A percentile compares a stretch with the other conserved stretches of the same genome.
phyloP scores from a whole-genome alignment of 2,797 vertebrate genomes.

The Hippocampus kuda region DNA sequence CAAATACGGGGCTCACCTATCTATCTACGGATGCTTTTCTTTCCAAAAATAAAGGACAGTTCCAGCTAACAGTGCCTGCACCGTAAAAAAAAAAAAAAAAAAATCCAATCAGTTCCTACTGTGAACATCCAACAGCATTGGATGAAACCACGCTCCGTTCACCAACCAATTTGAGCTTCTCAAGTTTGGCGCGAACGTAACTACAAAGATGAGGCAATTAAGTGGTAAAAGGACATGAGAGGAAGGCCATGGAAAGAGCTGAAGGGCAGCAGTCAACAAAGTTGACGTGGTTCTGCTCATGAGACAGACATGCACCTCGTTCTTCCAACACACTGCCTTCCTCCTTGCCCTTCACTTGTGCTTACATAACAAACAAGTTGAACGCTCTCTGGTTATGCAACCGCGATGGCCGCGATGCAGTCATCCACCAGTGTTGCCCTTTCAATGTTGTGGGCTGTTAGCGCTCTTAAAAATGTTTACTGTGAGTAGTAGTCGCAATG shows the following conservation, averaged over 20 bases:
- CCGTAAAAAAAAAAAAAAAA: too few relatives aligned
- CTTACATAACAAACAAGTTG: slow-evolving; percentile 47
- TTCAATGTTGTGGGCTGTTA: slow-evolving; percentile 22
- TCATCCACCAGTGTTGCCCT: slow-evolving; percentile 30
- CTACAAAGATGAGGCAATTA: too few relatives aligned
- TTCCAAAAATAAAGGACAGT: too few relatives aligned
- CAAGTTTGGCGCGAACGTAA: too few relatives aligned
- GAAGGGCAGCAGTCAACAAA: not conserved
- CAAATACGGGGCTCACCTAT: too few relatives aligned
- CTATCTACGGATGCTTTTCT: too few relatives aligned
- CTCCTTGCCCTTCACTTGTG: slow-evolving; percentile 19
- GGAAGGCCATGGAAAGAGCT: not conserved
- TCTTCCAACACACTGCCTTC: slow-evolving; percentile 12
- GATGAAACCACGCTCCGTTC: too few relatives aligned
- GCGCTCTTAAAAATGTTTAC: slow-evolving; percentile 3
- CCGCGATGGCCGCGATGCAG: slow-evolving; percentile 19
- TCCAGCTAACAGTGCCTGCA: too few relatives aligned
- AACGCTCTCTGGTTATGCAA: slow-evolving; percentile 42
- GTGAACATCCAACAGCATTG: too few relatives aligned
- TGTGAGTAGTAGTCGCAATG: not conserved
- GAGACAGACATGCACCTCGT: not conserved
- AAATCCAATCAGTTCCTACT: too few relatives aligned
- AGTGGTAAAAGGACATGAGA: not conserved
- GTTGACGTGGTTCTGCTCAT: not conserved
- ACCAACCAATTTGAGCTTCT: too few relatives aligned